These are phyloP conservation scores for Callorhinus ursinus DNA, from an alignment of 2,113 vertebrate species.

Conservation along the genomic window DNA sequence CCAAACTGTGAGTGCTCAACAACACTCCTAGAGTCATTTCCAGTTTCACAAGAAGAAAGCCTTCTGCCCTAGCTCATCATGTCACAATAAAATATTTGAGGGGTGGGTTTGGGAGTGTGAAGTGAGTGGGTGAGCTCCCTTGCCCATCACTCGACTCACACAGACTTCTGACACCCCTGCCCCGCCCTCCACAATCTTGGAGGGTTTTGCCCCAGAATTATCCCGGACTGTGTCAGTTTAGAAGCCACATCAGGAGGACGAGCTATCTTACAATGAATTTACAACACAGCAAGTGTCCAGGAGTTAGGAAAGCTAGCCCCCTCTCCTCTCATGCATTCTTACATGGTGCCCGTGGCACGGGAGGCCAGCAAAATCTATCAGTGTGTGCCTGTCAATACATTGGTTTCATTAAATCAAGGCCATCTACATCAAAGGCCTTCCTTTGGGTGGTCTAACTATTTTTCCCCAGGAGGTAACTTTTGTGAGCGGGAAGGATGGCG, in stretches of 20 bases:
- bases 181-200: accelerated
- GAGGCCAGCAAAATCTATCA: neutral
- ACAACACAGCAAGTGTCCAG: neutral
- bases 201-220: neutral
- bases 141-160: accelerated
- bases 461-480: neutral
- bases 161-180: accelerated
- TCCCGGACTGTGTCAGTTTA: neutral
- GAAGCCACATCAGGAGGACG: neutral
- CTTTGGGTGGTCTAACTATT: neutral
- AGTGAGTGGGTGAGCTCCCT: accelerated
- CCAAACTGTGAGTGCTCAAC: accelerated
- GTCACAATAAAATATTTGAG: accelerated
- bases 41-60: neutral
- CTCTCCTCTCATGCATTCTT: accelerated
- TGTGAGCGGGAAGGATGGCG: accelerated
- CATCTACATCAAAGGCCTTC: neutral
- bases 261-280: neutral
- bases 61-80: neutral
- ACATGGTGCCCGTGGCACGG: accelerated
- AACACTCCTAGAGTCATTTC: neutral
- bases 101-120: accelerated
- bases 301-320: accelerated
- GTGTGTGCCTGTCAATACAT: accelerated
- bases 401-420: neutral